Evolutionary conservation across 1,140 invertebrate species (phyloP), one percentile per base, ranked within the genome.

Genomic region (Drosophila malerkotliana): DNA sequence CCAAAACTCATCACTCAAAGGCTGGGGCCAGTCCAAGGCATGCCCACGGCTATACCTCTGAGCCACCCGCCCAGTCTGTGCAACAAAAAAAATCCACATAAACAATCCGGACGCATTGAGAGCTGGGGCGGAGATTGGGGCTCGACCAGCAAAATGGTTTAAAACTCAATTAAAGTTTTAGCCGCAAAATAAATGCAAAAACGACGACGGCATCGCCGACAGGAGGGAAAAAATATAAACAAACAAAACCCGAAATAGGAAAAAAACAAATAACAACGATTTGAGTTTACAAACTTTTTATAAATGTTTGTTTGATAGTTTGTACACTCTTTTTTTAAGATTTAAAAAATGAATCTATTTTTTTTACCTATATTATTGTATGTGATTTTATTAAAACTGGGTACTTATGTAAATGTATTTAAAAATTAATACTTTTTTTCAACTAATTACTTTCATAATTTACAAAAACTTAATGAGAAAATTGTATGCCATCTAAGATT

Each of bases 151-250:
- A 83, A 88, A 87, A 87, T 82, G 88, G 88, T 89, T 85, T 90
- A 82, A 90, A 90, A 90, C 88, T 90, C 88, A 90, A 90, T 90
- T 90, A 90, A 90, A 90, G 88, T 90, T 90, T 90, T 90, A 84
- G 88, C 88, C 88, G 88, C 88, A 90, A 90, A 90, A 90, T 90
- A 90, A 90, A 90, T 90, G 79, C 75, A 82, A 85, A 87, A 87
- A 79, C 64, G 64, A 49, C 75, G 57, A 45, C 48, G 62, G 56
- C 44, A 55, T 57, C 66, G 80, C 72, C 81, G 62, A 87, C 68
- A 77, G 72, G 57, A 71, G 59, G 54, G 72, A 81, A 61, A 69
- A 77, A 67, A 68, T 55, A 63, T 54, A 47, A 37, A 56, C 47
- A 49, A 69, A 39, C 47, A 58, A 52, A 49, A 59, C 55, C 14